Base-by-base conservation (phyloP, 2,113 vertebrate genomes). In the Cyprinodon tularosa region DNA sequence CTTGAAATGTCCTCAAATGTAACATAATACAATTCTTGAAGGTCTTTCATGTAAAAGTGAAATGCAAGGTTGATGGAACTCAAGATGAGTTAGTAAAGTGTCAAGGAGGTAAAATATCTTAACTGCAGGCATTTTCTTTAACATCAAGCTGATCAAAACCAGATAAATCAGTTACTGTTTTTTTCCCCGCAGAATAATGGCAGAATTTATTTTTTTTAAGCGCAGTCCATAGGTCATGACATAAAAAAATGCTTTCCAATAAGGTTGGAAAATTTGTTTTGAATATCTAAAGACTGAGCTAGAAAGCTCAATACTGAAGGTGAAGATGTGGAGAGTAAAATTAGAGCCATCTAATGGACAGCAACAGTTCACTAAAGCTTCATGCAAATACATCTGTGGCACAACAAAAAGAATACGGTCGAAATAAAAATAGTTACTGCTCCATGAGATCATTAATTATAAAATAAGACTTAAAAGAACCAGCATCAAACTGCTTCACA, bases 401-500 rank as follows among this genome's bases (percentile, higher is more conserved):
- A 66, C 74, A 76, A 57, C 38, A 68, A 60, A 72, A 29, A 63
- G 0, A 5, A 53, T 44, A 64, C 29, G 64, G 44, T 71, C 77
- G 22, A 60, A 77, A 78, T n/a, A 71, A 36, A 14, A 62, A 72
- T 57, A 70, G 82, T 64, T 67, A 40, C 66, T 74, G 62, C 67
- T 45, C 64, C 57, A 29, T 65, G 47, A 76, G 4, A 71, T 69
- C 45, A 78, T 73, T 61, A 57, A n/a, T 74, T 62, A 77, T 74
- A 84, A 86, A 86, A 86, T 72, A 88, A 85, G 69, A 87, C 70
- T 81, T 81, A 47, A 84, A 77, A 74, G 53, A 68, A 45, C 78
- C 61, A 62, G 72, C 62, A 70, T 83, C 48, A 63, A 39, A 42
- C 63, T 78, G 81, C 45, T 65, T 80, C 78, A 71, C 76, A 66